These are phyloP conservation scores for Halichoerus grypus DNA, from an alignment of 2,113 vertebrate species.

Conservation along the genomic window DNA sequence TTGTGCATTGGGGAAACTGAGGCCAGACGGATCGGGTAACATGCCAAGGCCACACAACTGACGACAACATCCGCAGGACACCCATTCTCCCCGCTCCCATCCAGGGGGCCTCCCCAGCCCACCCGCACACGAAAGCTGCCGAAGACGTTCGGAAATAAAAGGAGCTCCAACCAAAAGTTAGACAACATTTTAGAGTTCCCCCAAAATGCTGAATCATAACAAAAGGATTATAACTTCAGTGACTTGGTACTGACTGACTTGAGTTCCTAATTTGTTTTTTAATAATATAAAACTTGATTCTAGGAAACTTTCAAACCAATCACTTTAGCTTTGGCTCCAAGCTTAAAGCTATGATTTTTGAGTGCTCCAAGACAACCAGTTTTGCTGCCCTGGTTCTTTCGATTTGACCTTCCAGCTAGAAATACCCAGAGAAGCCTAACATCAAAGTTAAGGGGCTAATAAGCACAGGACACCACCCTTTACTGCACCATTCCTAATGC, in stretches of 20 bases:
- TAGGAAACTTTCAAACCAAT: background rate
- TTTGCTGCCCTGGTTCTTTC: background rate
- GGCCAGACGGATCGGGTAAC: background rate
- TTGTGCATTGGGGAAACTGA: background rate
- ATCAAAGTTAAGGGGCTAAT: background rate
- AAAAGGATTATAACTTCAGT: background rate
- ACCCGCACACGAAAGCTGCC: background rate
- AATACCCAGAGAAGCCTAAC: background rate
- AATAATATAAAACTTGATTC: background rate
- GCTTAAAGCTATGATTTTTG: background rate
- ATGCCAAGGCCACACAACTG: background rate
- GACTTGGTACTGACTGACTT: too few relatives aligned
- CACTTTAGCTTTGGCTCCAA: background rate
- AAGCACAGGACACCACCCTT: background rate
- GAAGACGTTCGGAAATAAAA: background rate
- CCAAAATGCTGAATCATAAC: background rate
- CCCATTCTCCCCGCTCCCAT: background rate
- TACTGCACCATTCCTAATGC: background rate
- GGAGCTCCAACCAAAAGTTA: background rate
- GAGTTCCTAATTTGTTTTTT: background rate
- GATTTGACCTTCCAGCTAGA: background rate
- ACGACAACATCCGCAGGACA: too few relatives aligned
- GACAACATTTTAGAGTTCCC: background rate
- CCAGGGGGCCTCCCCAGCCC: too few relatives aligned
- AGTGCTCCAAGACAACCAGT: background rate